A percentile compares a stretch with the other conserved stretches of the same genome.
These are phyloP conservation scores for Gonocerus acuteangulatus DNA, from an alignment of 2,888 invertebrate genomes.

Conservation along the genomic window DNA sequence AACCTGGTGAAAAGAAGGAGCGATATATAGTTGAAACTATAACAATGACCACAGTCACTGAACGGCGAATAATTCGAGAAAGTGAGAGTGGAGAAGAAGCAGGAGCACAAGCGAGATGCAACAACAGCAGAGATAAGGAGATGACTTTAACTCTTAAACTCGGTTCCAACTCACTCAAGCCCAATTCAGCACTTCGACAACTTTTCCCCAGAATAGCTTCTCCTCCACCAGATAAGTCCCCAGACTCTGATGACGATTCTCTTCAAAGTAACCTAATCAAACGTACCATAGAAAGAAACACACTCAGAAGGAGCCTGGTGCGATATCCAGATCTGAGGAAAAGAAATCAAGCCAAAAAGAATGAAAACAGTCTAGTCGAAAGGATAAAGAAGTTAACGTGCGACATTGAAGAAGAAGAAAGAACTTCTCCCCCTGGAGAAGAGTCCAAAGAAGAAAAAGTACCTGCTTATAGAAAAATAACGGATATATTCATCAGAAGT, in stretches of 20 bases:
- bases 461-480: conserved; percentile 55
- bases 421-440: conserved; percentile 60
- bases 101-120: conserved; percentile 20
- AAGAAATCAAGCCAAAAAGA: conserved; percentile 41
- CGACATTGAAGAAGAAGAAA: conserved; percentile 63
- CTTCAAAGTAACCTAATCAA: conserved; percentile 48
- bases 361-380: conserved; percentile 55
- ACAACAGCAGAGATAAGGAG: conserved; percentile 42
- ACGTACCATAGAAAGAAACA: conserved; percentile 74
- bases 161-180: conserved; percentile 51
- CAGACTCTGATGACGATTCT: conserved; percentile 39
- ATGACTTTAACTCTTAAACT: conserved; percentile 52
- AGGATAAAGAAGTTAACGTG: conserved; percentile 78
- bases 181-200: conserved; percentile 78
- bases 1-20: conserved; percentile 42
- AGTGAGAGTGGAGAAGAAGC: conserved; percentile 49
- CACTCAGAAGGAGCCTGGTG: conserved; percentile 68
- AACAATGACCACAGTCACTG: conserved; percentile 60
- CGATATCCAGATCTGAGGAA: conserved; percentile 47
- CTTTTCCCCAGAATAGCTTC: conserved; percentile 57
- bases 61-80: conserved; percentile 53
- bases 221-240: conserved; percentile 47
- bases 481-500: conserved; percentile 50
- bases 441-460: conserved; percentile 47
- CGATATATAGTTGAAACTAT: conserved; percentile 58